Base-by-base conservation (phyloP, 2,888 invertebrate genomes). In the Drosophila kanekoi region DNA sequence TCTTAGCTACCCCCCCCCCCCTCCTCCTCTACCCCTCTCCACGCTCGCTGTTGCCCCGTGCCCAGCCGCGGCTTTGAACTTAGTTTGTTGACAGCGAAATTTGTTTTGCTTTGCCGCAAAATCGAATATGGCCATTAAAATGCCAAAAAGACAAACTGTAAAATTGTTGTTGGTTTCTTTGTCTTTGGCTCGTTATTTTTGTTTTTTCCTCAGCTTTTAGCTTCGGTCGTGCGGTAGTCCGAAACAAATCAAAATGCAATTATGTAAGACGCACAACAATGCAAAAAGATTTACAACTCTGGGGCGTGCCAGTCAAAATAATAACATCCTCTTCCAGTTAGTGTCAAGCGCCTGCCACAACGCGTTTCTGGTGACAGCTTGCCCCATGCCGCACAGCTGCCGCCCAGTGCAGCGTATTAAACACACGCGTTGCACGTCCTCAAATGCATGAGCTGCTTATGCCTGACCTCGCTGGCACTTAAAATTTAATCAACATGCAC, bases 401-500 rank as follows among this genome's bases (percentile, higher is more conserved):
- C 32, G 43, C 58, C 33, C 40, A 28, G 18, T 1, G 20, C 13
- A 33, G 4, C 13, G 33, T 16, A n/a, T 10, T 35, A 18, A 35
- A n/a, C 28, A 28, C 28, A 28, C 28, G 28, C 28, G 28, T n/a
- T 28, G 48, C 23, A 20, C 38, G 33, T 47, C 32, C 52, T 49
- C 43, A 37, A 52, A 45, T 40, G 41, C 58, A 41, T 60, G 48
- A 66, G 48, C 59, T 18, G 47, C 28, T 37, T 20, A 43, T 32
- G 54, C 45, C 35, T 61, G 56, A 70, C 76, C 79, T 66, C 47
- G 60, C 61, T 57, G 73, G 40, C 82, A 58, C 49, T 38, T 54
- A 59, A 79, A 51, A 56, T 85, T 79, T 81, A 79, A 79, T 79
- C 70, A 82, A 57, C 57, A 47, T 10, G 8, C 37, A 4, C 3